Evolutionary conservation across 2,888 invertebrate genomes (phyloP).

Genomic region (Siphonodentalium dalli): DNA sequence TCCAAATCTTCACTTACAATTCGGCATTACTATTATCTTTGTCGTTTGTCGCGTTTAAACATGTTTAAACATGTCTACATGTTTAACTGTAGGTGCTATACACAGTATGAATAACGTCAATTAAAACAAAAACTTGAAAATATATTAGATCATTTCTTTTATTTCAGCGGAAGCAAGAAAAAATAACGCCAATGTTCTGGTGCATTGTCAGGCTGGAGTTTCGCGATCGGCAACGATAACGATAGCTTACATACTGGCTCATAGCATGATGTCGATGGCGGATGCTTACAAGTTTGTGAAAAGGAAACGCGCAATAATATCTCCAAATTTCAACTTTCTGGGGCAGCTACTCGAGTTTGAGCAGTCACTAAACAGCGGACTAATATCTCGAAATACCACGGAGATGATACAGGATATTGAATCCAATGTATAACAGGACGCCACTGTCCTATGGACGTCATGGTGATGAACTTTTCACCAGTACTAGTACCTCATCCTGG

Average conservation of each 20-base stretch:
- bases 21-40: neutral
- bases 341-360: conserved; percentile 86
- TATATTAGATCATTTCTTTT: conserved; percentile 20
- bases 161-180: conserved; percentile 77
- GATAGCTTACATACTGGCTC: conserved; percentile 93
- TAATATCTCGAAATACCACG: no score
- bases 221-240: conserved; percentile 93
- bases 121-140: no score
- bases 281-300: conserved; percentile 90
- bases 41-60: no score
- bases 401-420: no score
- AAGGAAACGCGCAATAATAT: conserved; percentile 85
- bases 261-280: conserved; percentile 77
- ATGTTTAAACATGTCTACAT: no score
- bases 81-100: neutral
- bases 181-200: conserved; percentile 78
- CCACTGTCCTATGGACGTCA: no score
- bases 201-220: conserved; percentile 95
- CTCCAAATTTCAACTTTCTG: conserved; percentile 94
- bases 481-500: no score
- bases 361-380: conserved; percentile 66
- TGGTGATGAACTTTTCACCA: no score
- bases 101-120: neutral
- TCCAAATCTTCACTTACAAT: no score
- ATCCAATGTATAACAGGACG: no score